Evolutionary conservation across 2,113 vertebrate genomes (phyloP).

Genomic region (Sminthopsis crassicaudata): DNA sequence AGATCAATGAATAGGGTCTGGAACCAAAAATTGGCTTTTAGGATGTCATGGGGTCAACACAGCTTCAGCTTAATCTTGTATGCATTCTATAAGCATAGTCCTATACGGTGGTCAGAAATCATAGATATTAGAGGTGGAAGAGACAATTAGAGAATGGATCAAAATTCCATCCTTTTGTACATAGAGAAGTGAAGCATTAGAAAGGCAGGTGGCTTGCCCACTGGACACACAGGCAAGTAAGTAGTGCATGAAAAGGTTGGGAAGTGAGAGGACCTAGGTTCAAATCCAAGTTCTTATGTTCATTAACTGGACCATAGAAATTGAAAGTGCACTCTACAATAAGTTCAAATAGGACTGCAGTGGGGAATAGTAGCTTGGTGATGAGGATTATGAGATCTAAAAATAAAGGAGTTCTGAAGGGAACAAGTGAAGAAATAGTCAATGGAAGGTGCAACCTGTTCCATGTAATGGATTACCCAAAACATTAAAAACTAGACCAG

Average conservation of each 20-base stretch:
- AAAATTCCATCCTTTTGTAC: not conserved
- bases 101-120: not conserved
- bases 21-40: slow-evolving; percentile 5
- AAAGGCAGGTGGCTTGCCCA: not conserved
- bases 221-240: not conserved
- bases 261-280: not conserved
- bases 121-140: not conserved
- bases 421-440: not conserved
- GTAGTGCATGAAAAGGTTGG: not conserved
- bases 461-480: not conserved
- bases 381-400: not conserved
- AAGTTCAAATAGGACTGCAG: not conserved
- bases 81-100: not conserved
- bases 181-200: not conserved
- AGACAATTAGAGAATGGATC: slow-evolving; percentile 17
- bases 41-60: not conserved
- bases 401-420: not conserved
- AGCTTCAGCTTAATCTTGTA: not conserved
- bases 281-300: not conserved
- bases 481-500: not conserved
- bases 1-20: not conserved
- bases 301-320: not conserved
- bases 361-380: not conserved
- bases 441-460: not conserved
- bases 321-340: not conserved